A percentile compares a stretch with the other conserved stretches of the same genome.
Conservation (phyloP, 2,797 vertebrate species). For the Myripristis murdjan region DNA sequence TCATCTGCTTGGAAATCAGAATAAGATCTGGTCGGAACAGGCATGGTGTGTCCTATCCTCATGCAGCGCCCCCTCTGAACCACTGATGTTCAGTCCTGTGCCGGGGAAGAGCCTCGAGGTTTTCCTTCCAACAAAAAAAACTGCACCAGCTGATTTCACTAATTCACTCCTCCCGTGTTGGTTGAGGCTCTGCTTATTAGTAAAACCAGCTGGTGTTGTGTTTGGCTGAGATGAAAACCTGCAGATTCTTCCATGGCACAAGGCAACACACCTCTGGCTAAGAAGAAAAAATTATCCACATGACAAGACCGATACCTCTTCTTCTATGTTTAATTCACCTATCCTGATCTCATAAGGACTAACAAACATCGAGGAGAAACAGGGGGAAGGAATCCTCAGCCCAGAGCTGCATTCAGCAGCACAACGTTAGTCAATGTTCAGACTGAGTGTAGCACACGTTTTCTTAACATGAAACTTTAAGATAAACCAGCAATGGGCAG, state of each 20-base stretch:
- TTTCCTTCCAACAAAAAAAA: slow-evolving; percentile 40
- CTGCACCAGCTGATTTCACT: neutral
- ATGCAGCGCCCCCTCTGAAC: neutral
- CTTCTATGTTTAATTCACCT: neutral
- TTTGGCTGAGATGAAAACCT: slow-evolving; percentile 42
- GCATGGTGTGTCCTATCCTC: neutral
- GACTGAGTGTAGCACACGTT: neutral
- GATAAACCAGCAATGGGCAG: too few relatives aligned
- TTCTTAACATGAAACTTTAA: slow-evolving; percentile 8
- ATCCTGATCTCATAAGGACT: slow-evolving; percentile 35
- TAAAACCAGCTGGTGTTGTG: neutral
- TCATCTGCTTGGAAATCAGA: slow-evolving; percentile 40
- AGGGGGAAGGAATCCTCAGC: slow-evolving; percentile 52
- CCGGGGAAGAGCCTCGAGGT: slow-evolving; percentile 33
- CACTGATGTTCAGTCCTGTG: neutral
- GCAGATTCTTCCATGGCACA: slow-evolving; percentile 20
- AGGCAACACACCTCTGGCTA: slow-evolving; percentile 5
- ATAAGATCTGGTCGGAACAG: slow-evolving; percentile 14
- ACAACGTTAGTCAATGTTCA: slow-evolving; percentile 18
- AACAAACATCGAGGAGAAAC: slow-evolving; percentile 62
- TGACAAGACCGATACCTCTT: neutral
- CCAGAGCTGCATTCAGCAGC: slow-evolving; percentile 59
- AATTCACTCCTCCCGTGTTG: too few relatives aligned
- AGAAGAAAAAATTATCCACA: slow-evolving; percentile 10
- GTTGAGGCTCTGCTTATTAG: too few relatives aligned